Base-by-base conservation (phyloP, 2,113 vertebrate genomes). In the Nyctereutes procyonoides region DNA sequence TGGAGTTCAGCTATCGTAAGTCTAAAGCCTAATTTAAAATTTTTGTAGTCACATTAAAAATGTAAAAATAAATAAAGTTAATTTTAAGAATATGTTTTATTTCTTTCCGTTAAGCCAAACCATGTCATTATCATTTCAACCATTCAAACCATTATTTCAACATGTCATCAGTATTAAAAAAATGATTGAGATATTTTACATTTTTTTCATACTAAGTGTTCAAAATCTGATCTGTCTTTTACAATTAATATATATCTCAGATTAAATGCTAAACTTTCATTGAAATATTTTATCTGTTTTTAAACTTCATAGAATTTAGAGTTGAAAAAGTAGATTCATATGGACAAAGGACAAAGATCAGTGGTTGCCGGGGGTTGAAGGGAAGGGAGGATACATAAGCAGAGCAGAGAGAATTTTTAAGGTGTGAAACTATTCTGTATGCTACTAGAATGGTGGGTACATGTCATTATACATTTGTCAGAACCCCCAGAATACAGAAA, bases 31-130 rank as follows among this genome's bases (percentile, higher is more conserved):
- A 63, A 93, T 60, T 90, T 30, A 83, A 76, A 91, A 58, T 58
- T 63, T 73, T 95, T 77, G 20, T 43, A 69, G 48, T 1, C 24
- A 84, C 16, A 60, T 58, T 85, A 67, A 63, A 93, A 84, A 62
- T 63, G 24, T n/a, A 77, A 79, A 58, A 83, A 63, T 73, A 94
- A 93, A 71, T 81, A 30, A 53, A 94, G 65, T 94, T 83, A 96
- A 93, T 73, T 69, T 79, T 76, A 63, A 95, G 35, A 17, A n/a
- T 15, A 43, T 35, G 1, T 81, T 79, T 93, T 84, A 51, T 84
- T 92, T 95, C 30, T 87, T 48, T 82, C 28, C 30, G 79, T 71
- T n/a, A 28, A 94, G 15, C 51, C 51, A 53, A 81, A 55, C 51
- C 43, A 43, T 1, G 43, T 43, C 32, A 10, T 83, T 77, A 74